Conservation (phyloP, 2,113 vertebrate species). For the Proteles cristata region DNA sequence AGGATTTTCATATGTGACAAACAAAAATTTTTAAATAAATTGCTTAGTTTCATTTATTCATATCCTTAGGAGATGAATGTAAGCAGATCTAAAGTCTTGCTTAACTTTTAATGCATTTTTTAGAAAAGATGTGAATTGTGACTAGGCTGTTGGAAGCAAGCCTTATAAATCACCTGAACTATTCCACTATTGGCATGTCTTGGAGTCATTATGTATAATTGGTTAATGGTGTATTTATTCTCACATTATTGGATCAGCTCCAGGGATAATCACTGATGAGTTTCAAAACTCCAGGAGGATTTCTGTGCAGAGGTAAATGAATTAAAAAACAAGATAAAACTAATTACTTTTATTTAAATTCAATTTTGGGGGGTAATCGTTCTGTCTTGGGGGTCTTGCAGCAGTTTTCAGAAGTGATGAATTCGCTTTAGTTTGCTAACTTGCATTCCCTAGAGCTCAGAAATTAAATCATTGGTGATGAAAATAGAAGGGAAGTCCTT, state of each 20-base stretch:
- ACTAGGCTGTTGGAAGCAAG: constrained; percentile 56
- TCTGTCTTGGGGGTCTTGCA: constrained; percentile 77
- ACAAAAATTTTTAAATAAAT: background rate
- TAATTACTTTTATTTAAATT: constrained; percentile 85
- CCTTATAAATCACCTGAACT: constrained; percentile 81
- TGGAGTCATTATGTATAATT: constrained; percentile 84
- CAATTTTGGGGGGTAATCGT: constrained; percentile 73
- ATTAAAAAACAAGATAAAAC: constrained; percentile 80
- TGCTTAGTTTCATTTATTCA: constrained; percentile 51
- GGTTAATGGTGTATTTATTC: constrained; percentile 82
- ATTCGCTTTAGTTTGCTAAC: constrained; percentile 79
- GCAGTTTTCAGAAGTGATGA: constrained; percentile 81
- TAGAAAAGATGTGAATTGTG: constrained; percentile 68
- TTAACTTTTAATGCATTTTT: constrained; percentile 41
- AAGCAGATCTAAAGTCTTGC: background rate
- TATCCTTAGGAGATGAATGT: constrained; percentile 17
- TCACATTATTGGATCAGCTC: constrained; percentile 78
- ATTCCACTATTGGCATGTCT: constrained; percentile 66
- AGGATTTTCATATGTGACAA: constrained; percentile 8
- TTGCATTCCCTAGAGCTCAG: constrained; percentile 75
- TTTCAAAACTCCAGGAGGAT: constrained; percentile 80
- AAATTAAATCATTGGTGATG: constrained; percentile 76
- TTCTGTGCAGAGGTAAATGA: constrained; percentile 77
- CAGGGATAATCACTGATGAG: constrained; percentile 79
- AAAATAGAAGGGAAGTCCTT: constrained; percentile 78